Base-by-base conservation (phyloP, 2,113 vertebrate species). In the Grallaria varia region DNA sequence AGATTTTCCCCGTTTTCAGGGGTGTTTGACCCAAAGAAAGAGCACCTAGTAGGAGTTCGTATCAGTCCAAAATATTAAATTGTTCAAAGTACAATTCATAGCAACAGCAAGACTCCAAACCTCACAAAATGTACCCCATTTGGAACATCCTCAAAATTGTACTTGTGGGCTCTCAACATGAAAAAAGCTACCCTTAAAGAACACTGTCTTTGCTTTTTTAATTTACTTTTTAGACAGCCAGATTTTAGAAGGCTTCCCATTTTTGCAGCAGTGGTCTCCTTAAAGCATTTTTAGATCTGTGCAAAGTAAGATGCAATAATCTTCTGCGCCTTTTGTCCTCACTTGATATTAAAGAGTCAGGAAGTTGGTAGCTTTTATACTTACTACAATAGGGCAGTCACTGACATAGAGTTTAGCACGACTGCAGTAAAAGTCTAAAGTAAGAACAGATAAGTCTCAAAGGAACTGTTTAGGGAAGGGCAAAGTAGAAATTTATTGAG, bases 81-180 rank as follows among this genome's bases (percentile, higher is more conserved):
- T 87, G 93, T 96, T 97, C 95, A 77, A 95, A 92, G 93, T 67
- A 82, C 68, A 93, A 88, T 92, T 93, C 73, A 94, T 42, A 96
- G 83, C 91, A 91, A 59, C 94, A 96, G 77, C 90, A 96, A 95
- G 93, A 92, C 84, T 92, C 50, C 84, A 94, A 63, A 56, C 90
- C 37, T 89, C 80, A 94, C 64, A 95, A 93, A 96, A 94, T 87
- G 79, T 40, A 94, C 72, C 85, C 90, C 69, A 72, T 78, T 92
- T 96, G 69, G 83, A 95, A 96, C 80, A 66, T 91, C 63, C 83
- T 89, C 71, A 84, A 88, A 93, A 91, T 44, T 35, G 62, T 58
- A 62, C 67, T 78, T 94, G 35, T 78, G 45, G 87, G 56, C 47
- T 96, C 80, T 72, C 87, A 80, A 53, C 64, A 80, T 35, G 66